Evolutionary conservation across 2,888 invertebrate genomes (phyloP), one percentile per base, ranked within the genome.

Genomic region (Agrotis exclamationis): DNA sequence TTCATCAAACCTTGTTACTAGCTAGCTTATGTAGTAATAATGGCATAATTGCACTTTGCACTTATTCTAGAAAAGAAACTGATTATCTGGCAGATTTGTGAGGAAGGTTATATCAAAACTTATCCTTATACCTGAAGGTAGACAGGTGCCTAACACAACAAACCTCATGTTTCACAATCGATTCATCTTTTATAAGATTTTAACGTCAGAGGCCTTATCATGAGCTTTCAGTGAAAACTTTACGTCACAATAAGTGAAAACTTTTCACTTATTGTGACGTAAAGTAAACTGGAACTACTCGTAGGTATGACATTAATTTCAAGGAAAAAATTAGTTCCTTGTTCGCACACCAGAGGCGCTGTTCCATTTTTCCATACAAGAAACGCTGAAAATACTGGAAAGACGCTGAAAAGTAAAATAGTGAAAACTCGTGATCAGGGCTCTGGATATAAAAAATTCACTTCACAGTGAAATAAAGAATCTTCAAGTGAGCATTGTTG

Each of bases 401-500:
- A n/a, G n/a, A n/a, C n/a, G n/a, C n/a, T n/a, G n/a, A n/a, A n/a
- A n/a, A n/a, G n/a, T n/a, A n/a, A n/a, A n/a, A n/a, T n/a, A n/a
- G n/a, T n/a, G n/a, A n/a, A n/a, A n/a, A n/a, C n/a, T n/a, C n/a
- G n/a, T n/a, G n/a, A n/a, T n/a, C n/a, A n/a, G n/a, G n/a, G n/a
- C n/a, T n/a, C n/a, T n/a, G n/a, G 14, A 47, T 44, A 7, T 1
- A 39, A 64, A 45, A 11, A 65, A 39, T 47, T 66, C 44, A 18
- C 6, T 7, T 53, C 24, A 16, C 28, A 53, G 33, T 7, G 14
- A 64, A 78, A 28, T 39, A n/a, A 39, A 28, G 9, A n/a, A 50
- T 53, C 28, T 63, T 56, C n/a, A 54, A 51, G 48, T 48, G 33
- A 56, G 54, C 58, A 80, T 72, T 74, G 67, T 73, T 66, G 50